These are phyloP conservation scores for Lithophane leautieri DNA, from an alignment of 2,888 invertebrate genomes.

Conservation along the genomic window DNA sequence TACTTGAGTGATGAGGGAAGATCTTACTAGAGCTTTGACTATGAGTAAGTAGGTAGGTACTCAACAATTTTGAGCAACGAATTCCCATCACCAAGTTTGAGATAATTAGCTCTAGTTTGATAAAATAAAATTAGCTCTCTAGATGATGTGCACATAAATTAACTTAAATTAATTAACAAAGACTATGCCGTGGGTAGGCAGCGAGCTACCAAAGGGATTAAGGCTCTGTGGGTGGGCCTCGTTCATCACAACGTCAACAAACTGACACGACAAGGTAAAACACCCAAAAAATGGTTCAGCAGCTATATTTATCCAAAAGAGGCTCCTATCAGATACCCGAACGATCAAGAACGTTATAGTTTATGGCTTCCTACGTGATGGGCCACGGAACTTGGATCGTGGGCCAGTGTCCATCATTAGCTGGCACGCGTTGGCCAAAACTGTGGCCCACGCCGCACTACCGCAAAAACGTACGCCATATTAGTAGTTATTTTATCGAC, in stretches of 20 bases:
- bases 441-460: conserved; percentile 58
- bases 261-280: conserved; percentile 35
- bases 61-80: too few relatives aligned
- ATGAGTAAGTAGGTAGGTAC: too few relatives aligned
- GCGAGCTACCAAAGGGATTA: conserved; percentile 10
- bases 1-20: too few relatives aligned
- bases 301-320: conserved; percentile 42
- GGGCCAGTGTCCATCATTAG: conserved; percentile 60
- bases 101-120: neutral
- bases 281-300: conserved; percentile 10
- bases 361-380: conserved; percentile 57
- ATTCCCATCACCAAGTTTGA: neutral
- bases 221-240: conserved; percentile 34
- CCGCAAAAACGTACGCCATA: conserved; percentile 60
- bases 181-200: conserved; percentile 28
- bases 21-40: too few relatives aligned
- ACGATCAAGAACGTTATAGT: conserved; percentile 30
- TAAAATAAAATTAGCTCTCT: too few relatives aligned
- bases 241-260: conserved; percentile 23
- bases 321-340: conserved; percentile 39
- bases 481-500: conserved; percentile 62
- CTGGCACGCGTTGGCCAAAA: conserved; percentile 60
- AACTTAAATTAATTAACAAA: conserved; percentile 14
- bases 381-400: conserved; percentile 11
- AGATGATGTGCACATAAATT: neutral